phyloP scores from a whole-genome alignment of 2,888 invertebrate species.

The Aphodius sticticus region DNA sequence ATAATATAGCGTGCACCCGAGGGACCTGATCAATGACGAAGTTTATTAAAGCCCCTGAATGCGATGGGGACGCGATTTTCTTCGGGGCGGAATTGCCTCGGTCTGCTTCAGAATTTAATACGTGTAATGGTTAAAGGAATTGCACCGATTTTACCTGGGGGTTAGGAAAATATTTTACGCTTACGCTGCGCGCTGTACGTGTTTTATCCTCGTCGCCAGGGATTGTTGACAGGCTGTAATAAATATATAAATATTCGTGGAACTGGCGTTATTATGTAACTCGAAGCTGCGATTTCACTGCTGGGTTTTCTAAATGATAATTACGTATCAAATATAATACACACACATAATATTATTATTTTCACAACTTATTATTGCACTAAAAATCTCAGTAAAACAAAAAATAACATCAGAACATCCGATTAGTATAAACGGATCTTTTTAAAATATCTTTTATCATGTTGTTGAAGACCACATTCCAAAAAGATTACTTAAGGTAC shows the following conservation, averaged over 20 bases:
- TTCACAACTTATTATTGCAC: no score
- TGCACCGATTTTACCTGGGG: not conserved
- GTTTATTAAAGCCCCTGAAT: slow-evolving; percentile 31
- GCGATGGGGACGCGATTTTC: slow-evolving; percentile 20
- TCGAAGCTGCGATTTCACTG: no score
- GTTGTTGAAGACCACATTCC: no score
- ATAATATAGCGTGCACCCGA: slow-evolving; percentile 50
- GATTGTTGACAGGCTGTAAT: not conserved
- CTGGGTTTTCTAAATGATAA: no score
- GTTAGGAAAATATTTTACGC: not conserved
- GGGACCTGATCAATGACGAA: slow-evolving; percentile 31
- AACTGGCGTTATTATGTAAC: not conserved
- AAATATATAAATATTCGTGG: not conserved
- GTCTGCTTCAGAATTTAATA: not conserved
- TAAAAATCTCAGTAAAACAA: no score
- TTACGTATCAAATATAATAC: no score
- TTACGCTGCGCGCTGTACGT: not conserved
- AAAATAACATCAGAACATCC: no score
- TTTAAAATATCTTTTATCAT: no score
- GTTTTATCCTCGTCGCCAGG: not conserved
- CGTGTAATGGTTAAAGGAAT: not conserved
- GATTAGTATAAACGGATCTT: no score
- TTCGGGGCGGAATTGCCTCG: not conserved
- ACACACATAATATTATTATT: no score
- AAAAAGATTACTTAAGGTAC: no score